These are phyloP conservation scores for Carlito syrichta DNA, from an alignment of 2,113 vertebrate genomes.

Conservation along the genomic window DNA sequence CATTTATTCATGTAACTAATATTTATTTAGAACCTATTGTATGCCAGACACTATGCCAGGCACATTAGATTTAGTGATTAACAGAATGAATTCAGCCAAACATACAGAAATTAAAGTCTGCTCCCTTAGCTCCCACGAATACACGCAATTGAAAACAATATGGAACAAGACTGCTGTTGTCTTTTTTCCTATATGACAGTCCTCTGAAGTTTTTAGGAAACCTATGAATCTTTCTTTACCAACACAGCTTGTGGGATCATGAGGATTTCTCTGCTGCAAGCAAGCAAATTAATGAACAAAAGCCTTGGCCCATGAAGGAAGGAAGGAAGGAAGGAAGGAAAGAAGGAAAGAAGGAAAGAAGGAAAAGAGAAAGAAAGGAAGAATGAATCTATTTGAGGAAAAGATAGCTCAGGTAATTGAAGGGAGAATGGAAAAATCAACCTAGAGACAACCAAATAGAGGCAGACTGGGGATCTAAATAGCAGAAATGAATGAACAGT, in stretches of 20 bases:
- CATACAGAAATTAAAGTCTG: not conserved
- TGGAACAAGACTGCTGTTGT: not conserved
- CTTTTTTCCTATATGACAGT: not conserved
- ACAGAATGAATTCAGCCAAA: not conserved
- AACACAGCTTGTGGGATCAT: not conserved
- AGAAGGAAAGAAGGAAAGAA: too few species aligned
- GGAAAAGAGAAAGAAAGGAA: too few species aligned
- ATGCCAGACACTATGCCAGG: not conserved
- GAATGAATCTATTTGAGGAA: not conserved
- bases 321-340: too few species aligned
- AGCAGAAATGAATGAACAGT: not conserved
- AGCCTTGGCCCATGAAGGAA: not conserved
- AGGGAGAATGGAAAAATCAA: not conserved
- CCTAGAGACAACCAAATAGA: not conserved
- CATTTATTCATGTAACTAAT: not conserved
- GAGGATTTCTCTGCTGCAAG: not conserved
- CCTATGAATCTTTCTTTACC: not conserved
- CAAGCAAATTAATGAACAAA: not conserved
- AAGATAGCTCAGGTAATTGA: not conserved
- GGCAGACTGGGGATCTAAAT: not conserved
- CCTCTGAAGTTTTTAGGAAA: not conserved
- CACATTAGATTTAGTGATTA: not conserved
- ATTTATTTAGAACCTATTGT: not conserved
- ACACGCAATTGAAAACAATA: not conserved
- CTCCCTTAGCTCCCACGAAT: not conserved